Percentiles rank a stretch among this genome's conserved stretches.
Conservation (phyloP, 30 jellyfish, hydroid and myxozoan genomes). For the Aurelia sp. region DNA sequence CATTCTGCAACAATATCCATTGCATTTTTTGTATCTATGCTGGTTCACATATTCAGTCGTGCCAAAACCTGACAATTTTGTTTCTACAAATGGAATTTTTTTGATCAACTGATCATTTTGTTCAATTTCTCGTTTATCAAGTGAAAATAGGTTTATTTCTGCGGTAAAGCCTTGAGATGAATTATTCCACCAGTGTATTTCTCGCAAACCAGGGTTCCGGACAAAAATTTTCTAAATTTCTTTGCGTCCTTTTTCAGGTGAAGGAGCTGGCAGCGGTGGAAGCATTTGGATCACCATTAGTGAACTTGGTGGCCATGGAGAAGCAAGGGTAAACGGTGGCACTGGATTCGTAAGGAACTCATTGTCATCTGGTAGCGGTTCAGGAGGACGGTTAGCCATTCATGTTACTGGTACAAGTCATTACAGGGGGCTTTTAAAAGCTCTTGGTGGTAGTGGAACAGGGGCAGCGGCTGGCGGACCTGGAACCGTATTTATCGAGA, state of each 20-base stretch:
- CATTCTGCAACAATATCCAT: no score
- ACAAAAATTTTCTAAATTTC: no score
- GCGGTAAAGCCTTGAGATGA: no score
- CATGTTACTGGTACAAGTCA: constrained; percentile 38
- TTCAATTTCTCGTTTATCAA: no score
- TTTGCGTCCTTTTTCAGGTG: constrained; percentile 16
- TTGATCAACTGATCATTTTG: no score
- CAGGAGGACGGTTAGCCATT: constrained; percentile 72
- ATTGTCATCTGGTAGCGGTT: constrained; percentile 59
- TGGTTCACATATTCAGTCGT: no score
- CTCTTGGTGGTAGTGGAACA: constrained; percentile 59
- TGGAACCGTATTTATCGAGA: constrained; percentile 65
- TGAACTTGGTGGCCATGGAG: constrained; percentile 72
- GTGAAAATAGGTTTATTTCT: no score
- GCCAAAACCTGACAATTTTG: no score
- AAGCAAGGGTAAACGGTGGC: constrained; percentile 62
- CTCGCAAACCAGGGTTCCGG: no score
- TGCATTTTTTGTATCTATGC: no score
- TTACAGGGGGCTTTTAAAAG: constrained; percentile 29
- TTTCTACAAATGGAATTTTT: no score
- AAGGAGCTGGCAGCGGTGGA: constrained; percentile 82
- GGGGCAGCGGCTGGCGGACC: constrained; percentile 75
- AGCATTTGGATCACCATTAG: constrained; percentile 60
- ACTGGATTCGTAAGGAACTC: constrained; percentile 17
- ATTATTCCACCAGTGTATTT: no score